These are phyloP conservation scores for Drosophila emarginata DNA, from an alignment of 2,888 invertebrate species.

Conservation along the genomic window DNA sequence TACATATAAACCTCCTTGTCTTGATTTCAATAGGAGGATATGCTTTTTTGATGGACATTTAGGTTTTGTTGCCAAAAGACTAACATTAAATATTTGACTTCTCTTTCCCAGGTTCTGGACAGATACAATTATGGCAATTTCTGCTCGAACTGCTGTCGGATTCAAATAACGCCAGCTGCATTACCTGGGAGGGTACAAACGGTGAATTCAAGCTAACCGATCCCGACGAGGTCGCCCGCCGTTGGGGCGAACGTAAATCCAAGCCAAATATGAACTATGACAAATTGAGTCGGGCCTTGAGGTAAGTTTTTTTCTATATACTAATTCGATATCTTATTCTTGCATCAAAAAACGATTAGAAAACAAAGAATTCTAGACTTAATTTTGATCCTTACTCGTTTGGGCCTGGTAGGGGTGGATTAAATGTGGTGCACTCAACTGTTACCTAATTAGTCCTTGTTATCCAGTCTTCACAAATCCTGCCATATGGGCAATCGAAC, in stretches of 20 bases:
- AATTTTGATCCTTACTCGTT: not conserved
- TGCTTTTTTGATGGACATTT: constrained; percentile 77
- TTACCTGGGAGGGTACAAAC: constrained; percentile 99
- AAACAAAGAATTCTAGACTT: not conserved
- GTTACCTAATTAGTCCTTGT: constrained; percentile 61
- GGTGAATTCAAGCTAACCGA: constrained; percentile 99
- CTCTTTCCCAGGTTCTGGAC: constrained; percentile 90
- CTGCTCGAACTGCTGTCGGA: constrained; percentile 97
- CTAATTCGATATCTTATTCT: no score
- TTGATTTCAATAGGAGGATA: constrained; percentile 67
- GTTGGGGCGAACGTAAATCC: constrained; percentile 99
- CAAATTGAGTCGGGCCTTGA: constrained; percentile 97
- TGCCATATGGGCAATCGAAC: constrained; percentile 73
- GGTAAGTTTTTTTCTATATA: constrained; percentile 84
- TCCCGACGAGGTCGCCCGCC: constrained; percentile 98
- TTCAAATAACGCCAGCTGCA: constrained; percentile 96
- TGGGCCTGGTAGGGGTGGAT: constrained; percentile 38
- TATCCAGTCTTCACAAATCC: constrained; percentile 44
- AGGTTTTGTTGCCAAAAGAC: constrained; percentile 56
- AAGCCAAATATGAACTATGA: constrained; percentile 99
- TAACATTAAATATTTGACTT: constrained; percentile 54
- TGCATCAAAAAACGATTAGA: not conserved
- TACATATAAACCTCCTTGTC: not conserved
- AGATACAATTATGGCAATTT: constrained; percentile 99
- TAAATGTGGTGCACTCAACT: constrained; percentile 46